These are phyloP conservation scores for Zygogramma bicolorata DNA, from an alignment of 2,888 invertebrate genomes.

Conservation along the genomic window DNA sequence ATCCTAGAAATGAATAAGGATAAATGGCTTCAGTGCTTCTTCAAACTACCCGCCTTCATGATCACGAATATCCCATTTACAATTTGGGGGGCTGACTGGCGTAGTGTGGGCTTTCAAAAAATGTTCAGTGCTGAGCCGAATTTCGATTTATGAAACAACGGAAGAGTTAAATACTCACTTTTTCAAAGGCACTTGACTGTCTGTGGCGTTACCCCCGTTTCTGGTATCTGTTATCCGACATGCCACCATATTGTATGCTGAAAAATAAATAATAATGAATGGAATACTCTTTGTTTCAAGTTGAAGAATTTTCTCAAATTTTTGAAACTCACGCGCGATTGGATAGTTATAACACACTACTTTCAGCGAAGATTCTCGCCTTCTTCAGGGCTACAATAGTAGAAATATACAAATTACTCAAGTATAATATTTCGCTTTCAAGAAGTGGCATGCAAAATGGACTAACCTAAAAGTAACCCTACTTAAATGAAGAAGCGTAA, in stretches of 20 bases:
- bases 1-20: too few species aligned
- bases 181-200: conserved; percentile 98
- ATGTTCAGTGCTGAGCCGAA: background rate
- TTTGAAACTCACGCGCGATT: background rate
- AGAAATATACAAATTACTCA: background rate
- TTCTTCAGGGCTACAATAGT: background rate
- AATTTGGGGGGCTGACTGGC: too few species aligned
- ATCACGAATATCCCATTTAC: too few species aligned
- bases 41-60: too few species aligned
- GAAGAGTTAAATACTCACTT: conserved; percentile 79
- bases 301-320: background rate
- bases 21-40: too few species aligned
- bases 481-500: too few species aligned
- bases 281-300: background rate
- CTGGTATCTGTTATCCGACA: conserved; percentile 95
- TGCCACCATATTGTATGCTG: conserved; percentile 99
- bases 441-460: background rate
- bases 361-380: background rate
- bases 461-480: too few species aligned
- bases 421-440: background rate
- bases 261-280: conserved; percentile 66
- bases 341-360: background rate
- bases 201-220: conserved; percentile 83
- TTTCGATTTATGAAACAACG: background rate
- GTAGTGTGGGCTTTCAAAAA: too few species aligned